phyloP scores from a whole-genome alignment of 2,888 invertebrate genomes.

The Seira musarum region DNA sequence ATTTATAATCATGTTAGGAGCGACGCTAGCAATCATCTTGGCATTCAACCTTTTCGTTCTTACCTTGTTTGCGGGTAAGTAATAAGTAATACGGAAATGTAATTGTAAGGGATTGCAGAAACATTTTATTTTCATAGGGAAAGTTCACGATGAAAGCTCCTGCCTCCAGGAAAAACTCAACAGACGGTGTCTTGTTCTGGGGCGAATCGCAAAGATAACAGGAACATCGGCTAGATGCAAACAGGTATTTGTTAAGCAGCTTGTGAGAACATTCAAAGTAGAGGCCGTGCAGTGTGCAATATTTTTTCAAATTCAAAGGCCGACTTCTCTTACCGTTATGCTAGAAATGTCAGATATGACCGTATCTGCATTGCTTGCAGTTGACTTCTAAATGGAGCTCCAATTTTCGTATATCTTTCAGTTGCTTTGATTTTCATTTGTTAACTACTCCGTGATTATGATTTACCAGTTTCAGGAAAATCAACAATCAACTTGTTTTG shows the following conservation, averaged over 20 bases:
- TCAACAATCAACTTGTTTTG: constrained; percentile 1
- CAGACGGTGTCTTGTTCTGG: not conserved
- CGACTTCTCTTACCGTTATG: not conserved
- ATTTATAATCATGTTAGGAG: not conserved
- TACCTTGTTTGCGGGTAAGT: not conserved
- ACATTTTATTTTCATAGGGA: too few species aligned
- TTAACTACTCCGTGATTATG: not conserved
- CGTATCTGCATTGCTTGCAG: not conserved
- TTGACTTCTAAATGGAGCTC: not conserved
- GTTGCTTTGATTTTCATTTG: not conserved
- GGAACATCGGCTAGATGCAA: too few species aligned
- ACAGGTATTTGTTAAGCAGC: not conserved
- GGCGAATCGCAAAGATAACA: not conserved
- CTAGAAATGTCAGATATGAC: not conserved
- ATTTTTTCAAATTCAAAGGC: not conserved
- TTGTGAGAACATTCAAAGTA: constrained; percentile 4
- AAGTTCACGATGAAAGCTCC: not conserved
- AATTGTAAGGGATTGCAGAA: too few species aligned
- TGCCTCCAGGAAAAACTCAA: not conserved
- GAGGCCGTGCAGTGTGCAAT: constrained; percentile 1
- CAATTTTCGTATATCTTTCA: too few species aligned
- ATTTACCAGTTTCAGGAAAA: constrained; percentile 4
- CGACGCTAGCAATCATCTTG: not conserved
- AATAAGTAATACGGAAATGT: too few species aligned
- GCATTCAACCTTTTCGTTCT: not conserved